Base-by-base conservation (phyloP, 2,888 invertebrate species). In the Oconnorella tubifera region DNA sequence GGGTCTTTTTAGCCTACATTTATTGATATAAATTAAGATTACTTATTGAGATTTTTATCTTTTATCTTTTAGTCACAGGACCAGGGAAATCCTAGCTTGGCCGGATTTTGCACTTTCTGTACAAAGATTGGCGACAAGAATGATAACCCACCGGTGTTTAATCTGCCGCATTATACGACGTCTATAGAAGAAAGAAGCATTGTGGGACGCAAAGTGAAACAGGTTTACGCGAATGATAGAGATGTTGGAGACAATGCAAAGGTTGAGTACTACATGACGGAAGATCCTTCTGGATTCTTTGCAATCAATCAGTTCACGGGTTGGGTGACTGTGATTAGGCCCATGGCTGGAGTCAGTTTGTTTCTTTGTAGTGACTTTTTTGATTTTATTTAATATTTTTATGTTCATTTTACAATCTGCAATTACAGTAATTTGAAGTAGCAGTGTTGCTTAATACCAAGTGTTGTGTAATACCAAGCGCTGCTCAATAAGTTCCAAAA, bases 221-320 rank as follows among this genome's bases (percentile, higher is more conserved):
- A 77, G 77, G 94, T 96, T 31, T 96, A 95, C 25, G 95, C 96
- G 68, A 95, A 94, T 53, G 95, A 95, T 81, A 95, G 96, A 83
- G 97, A 97, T 85, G 93, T 94, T 40, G 96, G 96, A 78, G 92
- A 92, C 81, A 98, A 98, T 82, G 95, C 96, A 23, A 70, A 74
- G 29, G 74, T 80, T 27, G 64, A 71, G 27, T 80, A 80, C 69
- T 70, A 68, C 40, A 64, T 80, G 56, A 67, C 67, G 1, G 89
- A 89, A 77, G 92, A 93, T 82, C 89, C 91, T 10, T 88, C 89
- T 61, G 92, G 92, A 83, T 87, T 95, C 78, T 98, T 99, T 83
- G 91, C 91, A 82, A 94, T 98, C 75, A 95, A 96, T 84, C 90
- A 92, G 74, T 93, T 95, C 82, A 94, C 94, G 77, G 97, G 97